Evolutionary conservation across 2,797 vertebrate genomes (phyloP).

Genomic region (Enteromius viviparus): DNA sequence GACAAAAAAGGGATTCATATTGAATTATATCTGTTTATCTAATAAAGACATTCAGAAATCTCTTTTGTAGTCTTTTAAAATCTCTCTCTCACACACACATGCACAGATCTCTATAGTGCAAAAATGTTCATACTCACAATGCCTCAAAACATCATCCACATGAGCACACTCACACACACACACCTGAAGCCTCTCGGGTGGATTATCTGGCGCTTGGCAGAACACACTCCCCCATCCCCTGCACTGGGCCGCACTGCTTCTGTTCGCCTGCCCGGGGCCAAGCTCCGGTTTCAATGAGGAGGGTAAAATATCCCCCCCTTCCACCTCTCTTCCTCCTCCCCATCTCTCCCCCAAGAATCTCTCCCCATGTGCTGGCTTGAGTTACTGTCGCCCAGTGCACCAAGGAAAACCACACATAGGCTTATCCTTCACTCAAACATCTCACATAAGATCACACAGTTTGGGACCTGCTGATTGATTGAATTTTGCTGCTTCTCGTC

Average conservation of each 20-base stretch:
- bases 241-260: constrained; percentile 68
- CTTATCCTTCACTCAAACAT: constrained; percentile 29
- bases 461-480: constrained; percentile 23
- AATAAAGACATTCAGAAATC: neutral
- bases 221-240: constrained; percentile 58
- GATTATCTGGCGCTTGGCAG: constrained; percentile 75
- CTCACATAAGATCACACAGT: constrained; percentile 8
- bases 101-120: constrained; percentile 6
- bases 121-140: neutral
- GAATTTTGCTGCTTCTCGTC: neutral
- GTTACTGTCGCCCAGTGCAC: constrained; percentile 58
- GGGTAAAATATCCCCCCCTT: constrained; percentile 78
- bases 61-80: neutral
- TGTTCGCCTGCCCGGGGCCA: constrained; percentile 81
- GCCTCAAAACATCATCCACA: constrained; percentile 36
- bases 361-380: constrained; percentile 48
- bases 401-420: constrained; percentile 67
- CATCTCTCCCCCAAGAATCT: constrained; percentile 59
- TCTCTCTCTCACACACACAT: neutral
- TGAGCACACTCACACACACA: constrained; percentile 46
- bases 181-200: constrained; percentile 73
- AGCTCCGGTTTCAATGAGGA: constrained; percentile 80
- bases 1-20: neutral
- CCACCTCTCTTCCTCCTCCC: constrained; percentile 65
- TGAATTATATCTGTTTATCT: neutral